A percentile compares a stretch with the other conserved stretches of the same genome.
Evolutionary conservation across 1,140 invertebrate genomes (phyloP).

Genomic region (Stegodyphus mimosarum): DNA sequence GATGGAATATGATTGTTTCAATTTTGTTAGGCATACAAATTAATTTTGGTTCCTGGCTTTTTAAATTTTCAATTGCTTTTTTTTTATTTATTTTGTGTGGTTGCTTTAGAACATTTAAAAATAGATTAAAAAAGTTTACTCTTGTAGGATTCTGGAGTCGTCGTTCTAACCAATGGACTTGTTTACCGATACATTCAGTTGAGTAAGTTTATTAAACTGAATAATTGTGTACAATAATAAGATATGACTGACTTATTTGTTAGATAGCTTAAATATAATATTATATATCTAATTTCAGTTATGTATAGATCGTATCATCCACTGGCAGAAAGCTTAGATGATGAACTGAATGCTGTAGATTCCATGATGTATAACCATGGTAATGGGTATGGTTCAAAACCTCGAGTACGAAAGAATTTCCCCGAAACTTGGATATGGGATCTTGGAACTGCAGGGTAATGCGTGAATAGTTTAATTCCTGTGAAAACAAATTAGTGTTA

Average conservation of each 20-base stretch:
- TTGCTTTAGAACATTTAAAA: too few species aligned
- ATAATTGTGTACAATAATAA: too few species aligned
- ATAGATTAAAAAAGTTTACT: background rate
- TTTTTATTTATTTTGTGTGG: too few species aligned
- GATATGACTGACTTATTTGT: too few species aligned
- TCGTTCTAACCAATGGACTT: slow-evolving; percentile 81
- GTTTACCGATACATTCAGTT: slow-evolving; percentile 64
- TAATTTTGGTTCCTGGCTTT: too few species aligned
- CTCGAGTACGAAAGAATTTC: slow-evolving; percentile 66
- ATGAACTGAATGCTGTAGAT: slow-evolving; percentile 49
- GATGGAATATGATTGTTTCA: too few species aligned
- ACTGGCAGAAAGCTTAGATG: slow-evolving; percentile 27
- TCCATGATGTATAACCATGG: slow-evolving; percentile 26
- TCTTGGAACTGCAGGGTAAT: slow-evolving; percentile 65
- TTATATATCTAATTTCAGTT: slow-evolving; percentile 17
- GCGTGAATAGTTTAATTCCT: slow-evolving; percentile 12
- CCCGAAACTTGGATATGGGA: slow-evolving; percentile 71
- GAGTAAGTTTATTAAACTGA: slow-evolving; percentile 62
- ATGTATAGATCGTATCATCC: slow-evolving; percentile 45
- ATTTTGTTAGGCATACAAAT: too few species aligned
- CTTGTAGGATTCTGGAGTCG: slow-evolving; percentile 79
- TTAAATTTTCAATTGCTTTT: too few species aligned
- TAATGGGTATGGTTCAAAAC: slow-evolving; percentile 43
- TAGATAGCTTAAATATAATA: too few species aligned
- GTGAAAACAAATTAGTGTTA: too few species aligned